Base-by-base conservation (phyloP, 2,113 vertebrate genomes). In the Actenoides hombroni region DNA sequence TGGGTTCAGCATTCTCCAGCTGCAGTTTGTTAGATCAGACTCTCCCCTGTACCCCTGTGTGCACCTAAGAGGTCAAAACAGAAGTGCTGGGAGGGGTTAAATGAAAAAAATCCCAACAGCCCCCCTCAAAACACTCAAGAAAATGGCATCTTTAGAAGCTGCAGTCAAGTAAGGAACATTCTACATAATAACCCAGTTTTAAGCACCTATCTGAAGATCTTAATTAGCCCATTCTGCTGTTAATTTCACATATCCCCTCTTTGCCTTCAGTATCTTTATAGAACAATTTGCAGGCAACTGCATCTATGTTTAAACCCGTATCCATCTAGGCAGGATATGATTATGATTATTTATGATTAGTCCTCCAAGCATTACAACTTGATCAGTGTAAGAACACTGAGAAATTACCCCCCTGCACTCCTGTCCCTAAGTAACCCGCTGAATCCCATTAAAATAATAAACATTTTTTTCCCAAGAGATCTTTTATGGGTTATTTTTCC, bases 301-400 rank as follows among this genome's bases (percentile, higher is more conserved):
- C 35, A 71, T 94, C 93, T 94, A 81, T 81, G 93, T 91, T 96
- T 96, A 95, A 96, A 91, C 37, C 64, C 26, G 0, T 74, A 96
- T 88, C 85, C 70, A 95, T 96, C 93, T 82, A 91, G 75, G 74
- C 85, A 95, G 94, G 68, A 80, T 95, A 90, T 85, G 87, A 96
- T 81, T 95, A 92, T 95, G 92, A 94, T 96, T 95, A 87, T 95
- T 95, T 94, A 83, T 91, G 87, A 93, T 95, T 96, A 95, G 87
- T 70, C 59, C 86, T 93, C 54, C 83, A 95, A 95, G 75, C 51
- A 86, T 86, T 94, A 71, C 92, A 85, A 80, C 54, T 95, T 88
- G 75, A 73, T 87, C 78, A 63, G 71, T 2, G 3, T 39, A 83
- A 80, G 54, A 91, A 91, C n/a, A 57, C 54, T 39, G 54, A 80